A percentile compares a stretch with the other conserved stretches of the same genome.
Conservation (phyloP, 2,113 vertebrate species). For the Thymallus thymallus region DNA sequence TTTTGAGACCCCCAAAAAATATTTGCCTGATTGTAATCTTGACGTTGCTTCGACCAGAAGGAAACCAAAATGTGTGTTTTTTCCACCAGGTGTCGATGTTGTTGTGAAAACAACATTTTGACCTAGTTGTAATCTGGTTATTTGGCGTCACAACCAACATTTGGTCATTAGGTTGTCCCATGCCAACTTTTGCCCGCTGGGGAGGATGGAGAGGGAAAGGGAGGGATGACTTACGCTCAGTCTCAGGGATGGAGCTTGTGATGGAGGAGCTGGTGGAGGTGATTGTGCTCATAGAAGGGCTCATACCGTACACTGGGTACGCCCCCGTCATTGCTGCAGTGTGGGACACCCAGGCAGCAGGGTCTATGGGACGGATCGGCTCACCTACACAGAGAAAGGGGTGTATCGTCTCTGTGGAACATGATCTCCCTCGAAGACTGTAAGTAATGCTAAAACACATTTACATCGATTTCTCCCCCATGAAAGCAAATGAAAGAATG, state of each 20-base stretch:
- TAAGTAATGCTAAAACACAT: not conserved
- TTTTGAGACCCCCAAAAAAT: too few species aligned
- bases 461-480: not conserved
- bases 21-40: too few species aligned
- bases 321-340: slow-evolving; percentile 95
- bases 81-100: too few species aligned
- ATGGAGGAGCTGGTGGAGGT: slow-evolving; percentile 87
- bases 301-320: slow-evolving; percentile 91
- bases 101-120: too few species aligned
- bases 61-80: too few species aligned
- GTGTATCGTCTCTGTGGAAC: slow-evolving; percentile 11
- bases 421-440: not conserved
- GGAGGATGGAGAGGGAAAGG: slow-evolving; percentile 9
- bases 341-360: slow-evolving; percentile 97
- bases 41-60: too few species aligned
- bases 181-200: not conserved
- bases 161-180: too few species aligned
- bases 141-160: too few species aligned
- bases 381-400: slow-evolving; percentile 79
- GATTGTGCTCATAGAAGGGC: slow-evolving; percentile 89
- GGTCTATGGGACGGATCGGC: slow-evolving; percentile 97
- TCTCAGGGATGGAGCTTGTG: slow-evolving; percentile 92
- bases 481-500: not conserved
- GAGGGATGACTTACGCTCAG: slow-evolving; percentile 81
- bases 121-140: too few species aligned